phyloP scores from a whole-genome alignment of 2,113 vertebrate genomes.

The Corynorhinus townsendii region DNA sequence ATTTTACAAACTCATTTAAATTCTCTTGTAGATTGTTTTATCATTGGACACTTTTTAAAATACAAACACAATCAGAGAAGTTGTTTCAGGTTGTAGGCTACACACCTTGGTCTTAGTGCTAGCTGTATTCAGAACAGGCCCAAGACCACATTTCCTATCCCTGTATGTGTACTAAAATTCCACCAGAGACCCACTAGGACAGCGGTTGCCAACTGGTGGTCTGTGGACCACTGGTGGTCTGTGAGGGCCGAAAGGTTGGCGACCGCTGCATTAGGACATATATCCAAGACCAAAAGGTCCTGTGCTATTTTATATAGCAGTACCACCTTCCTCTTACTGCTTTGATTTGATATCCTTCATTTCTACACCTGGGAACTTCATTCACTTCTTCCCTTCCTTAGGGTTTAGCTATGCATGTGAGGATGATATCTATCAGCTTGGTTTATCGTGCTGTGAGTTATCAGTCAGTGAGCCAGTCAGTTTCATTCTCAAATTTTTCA shows the following conservation, averaged over 20 bases:
- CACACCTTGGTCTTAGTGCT: not conserved
- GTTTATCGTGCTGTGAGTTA: not conserved
- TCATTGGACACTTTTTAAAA: not conserved
- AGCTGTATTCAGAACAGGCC: not conserved
- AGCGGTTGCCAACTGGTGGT: not conserved
- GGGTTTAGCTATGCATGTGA: not conserved
- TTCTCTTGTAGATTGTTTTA: not conserved
- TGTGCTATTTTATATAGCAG: not conserved
- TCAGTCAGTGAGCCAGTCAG: not conserved
- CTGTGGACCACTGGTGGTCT: too few relatives aligned
- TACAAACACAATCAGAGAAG: not conserved
- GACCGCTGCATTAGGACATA: not conserved
- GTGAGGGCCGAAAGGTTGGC: too few relatives aligned
- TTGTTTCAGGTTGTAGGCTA: not conserved
- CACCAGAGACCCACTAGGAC: not conserved
- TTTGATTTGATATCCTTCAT: slow-evolving; percentile 4
- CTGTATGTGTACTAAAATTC: not conserved
- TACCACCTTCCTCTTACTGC: not conserved
- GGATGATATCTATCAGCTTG: not conserved
- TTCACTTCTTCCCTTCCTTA: not conserved
- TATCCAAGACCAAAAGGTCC: not conserved
- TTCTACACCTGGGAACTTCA: not conserved
- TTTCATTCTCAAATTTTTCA: not conserved
- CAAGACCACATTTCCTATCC: not conserved
- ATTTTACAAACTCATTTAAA: not conserved